A percentile compares a stretch with the other conserved stretches of the same genome.
phyloP scores from a whole-genome alignment of 2,888 invertebrate species.

The Phaonia tiefii region DNA sequence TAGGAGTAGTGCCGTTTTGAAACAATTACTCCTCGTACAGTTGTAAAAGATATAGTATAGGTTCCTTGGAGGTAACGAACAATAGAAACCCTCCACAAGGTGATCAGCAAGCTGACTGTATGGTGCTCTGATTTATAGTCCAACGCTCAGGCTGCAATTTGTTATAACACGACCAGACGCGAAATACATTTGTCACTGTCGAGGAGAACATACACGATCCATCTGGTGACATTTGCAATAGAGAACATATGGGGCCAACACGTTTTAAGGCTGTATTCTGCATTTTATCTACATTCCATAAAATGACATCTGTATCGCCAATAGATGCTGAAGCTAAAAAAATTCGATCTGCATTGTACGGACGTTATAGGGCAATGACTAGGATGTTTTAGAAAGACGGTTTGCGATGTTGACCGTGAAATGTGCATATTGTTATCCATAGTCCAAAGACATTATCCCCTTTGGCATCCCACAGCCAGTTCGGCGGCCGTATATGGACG shows the following conservation, averaged over 20 bases:
- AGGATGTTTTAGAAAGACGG: conserved; percentile 85
- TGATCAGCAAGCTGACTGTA: conserved; percentile 94
- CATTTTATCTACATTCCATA: conserved; percentile 93
- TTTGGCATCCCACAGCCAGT: conserved; percentile 93
- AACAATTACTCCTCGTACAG: conserved; percentile 81
- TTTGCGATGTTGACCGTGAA: conserved; percentile 90
- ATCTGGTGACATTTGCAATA: conserved; percentile 91
- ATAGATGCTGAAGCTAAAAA: conserved; percentile 90
- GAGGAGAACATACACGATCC: conserved; percentile 89
- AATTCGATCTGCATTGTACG: conserved; percentile 90
- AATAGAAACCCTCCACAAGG: conserved; percentile 88
- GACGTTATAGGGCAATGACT: conserved; percentile 91
- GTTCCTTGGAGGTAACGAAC: conserved; percentile 91
- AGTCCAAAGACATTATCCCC: conserved; percentile 93
- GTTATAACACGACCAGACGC: conserved; percentile 88
- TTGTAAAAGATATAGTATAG: conserved; percentile 87
- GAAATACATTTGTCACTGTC: conserved; percentile 89
- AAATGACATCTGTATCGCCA: conserved; percentile 88
- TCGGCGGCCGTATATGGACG: conserved; percentile 90
- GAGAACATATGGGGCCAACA: conserved; percentile 88
- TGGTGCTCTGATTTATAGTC: conserved; percentile 88
- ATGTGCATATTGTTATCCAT: conserved; percentile 91
- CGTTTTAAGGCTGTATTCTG: conserved; percentile 86
- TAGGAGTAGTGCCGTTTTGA: conserved; percentile 77
- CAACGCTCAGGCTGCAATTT: conserved; percentile 91